A percentile compares a stretch with the other conserved stretches of the same genome.
Evolutionary conservation across 1,140 invertebrate species (phyloP).

Genomic region (silkworm (Bombyx mori)): DNA sequence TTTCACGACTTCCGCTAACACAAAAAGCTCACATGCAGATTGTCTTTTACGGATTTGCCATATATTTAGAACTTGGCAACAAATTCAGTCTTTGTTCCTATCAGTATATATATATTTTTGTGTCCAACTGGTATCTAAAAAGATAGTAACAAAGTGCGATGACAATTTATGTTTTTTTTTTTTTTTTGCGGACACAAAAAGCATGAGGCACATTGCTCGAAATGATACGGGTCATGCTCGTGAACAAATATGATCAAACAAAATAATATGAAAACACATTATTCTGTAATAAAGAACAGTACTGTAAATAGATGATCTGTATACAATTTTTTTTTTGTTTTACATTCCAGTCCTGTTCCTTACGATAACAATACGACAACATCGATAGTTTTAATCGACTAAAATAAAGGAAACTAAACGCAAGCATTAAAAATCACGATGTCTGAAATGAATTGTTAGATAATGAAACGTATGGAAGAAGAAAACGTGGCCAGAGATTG

Average conservation of each 20-base stretch:
- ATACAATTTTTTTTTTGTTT: neutral
- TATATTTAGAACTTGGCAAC: conserved; percentile 19
- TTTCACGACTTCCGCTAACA: conserved; percentile 36
- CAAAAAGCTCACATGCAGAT: conserved; percentile 63
- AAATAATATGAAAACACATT: conserved; percentile 32
- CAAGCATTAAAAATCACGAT: conserved; percentile 47
- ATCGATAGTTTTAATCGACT: conserved; percentile 23
- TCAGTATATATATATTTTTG: conserved; percentile 9
- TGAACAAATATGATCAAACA: conserved; percentile 44
- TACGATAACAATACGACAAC: conserved; percentile 32
- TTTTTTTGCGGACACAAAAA: conserved; percentile 58
- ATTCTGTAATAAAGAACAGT: conserved; percentile 42
- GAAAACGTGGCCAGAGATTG: conserved; percentile 57
- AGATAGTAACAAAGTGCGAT: conserved; percentile 27
- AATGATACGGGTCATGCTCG: conserved; percentile 62
- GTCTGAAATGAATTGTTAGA: conserved; percentile 32
- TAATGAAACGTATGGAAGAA: conserved; percentile 55
- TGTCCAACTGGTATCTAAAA: conserved; percentile 16
- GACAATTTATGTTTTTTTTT: conserved; percentile 37
- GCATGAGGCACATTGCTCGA: conserved; percentile 64
- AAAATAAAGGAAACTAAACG: conserved; percentile 40
- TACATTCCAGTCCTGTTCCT: conserved; percentile 40
- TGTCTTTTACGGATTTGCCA: conserved; percentile 13
- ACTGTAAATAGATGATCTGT: conserved; percentile 20
- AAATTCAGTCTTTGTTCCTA: conserved; percentile 8